Conservation (phyloP, 2,888 invertebrate species). For the Lasioglossum lativentre region DNA sequence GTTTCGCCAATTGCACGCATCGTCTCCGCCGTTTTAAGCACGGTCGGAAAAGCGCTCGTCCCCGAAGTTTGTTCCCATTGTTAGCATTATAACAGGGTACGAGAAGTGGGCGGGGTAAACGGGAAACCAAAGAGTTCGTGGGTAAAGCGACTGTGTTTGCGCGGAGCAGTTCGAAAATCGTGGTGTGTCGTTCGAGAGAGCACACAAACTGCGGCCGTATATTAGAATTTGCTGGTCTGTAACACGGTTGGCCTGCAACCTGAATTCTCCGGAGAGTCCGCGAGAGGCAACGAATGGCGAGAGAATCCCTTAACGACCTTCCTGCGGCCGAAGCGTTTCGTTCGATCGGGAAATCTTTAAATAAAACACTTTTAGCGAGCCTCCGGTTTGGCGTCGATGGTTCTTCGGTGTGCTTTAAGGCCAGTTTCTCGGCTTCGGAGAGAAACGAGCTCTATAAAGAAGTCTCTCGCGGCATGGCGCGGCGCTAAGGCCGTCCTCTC, state of each 20-base stretch:
- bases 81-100: not conserved
- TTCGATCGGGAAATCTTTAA: conserved; percentile 61
- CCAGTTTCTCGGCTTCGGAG: conserved; percentile 50
- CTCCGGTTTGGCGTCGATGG: conserved; percentile 63
- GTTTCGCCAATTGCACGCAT: not conserved
- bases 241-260: conserved; percentile 24
- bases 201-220: conserved; percentile 36
- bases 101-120: not conserved
- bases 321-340: conserved; percentile 44
- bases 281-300: conserved; percentile 41
- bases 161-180: conserved; percentile 5
- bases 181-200: conserved; percentile 11
- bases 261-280: conserved; percentile 33
- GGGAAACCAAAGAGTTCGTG: conserved; percentile 4
- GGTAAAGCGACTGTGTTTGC: not conserved
- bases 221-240: conserved; percentile 59
- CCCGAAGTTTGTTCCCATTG: not conserved
- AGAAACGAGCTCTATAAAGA: conserved; percentile 63
- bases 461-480: conserved; percentile 26
- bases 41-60: not conserved
- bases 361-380: conserved; percentile 65
- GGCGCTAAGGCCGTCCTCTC: not conserved
- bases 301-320: conserved; percentile 67
- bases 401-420: conserved; percentile 60
- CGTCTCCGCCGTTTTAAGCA: not conserved